Conservation (phyloP, 2,888 invertebrate species). For the Euplagia quadripunctaria region DNA sequence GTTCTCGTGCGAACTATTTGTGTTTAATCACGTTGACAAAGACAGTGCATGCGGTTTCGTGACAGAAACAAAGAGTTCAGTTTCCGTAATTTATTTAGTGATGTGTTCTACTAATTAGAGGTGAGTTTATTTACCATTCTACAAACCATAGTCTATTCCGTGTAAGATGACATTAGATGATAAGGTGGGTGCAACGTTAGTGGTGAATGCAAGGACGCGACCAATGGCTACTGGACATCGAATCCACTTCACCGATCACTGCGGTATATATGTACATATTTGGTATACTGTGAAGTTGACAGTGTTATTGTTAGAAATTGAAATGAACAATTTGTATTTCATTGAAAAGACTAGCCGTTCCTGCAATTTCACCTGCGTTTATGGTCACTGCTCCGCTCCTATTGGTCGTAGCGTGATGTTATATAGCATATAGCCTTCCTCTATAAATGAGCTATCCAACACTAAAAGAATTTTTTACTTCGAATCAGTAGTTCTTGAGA, state of each 20-base stretch:
- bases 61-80: constrained; percentile 52
- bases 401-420: too few relatives aligned
- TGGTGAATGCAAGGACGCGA: constrained; percentile 83
- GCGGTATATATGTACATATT: constrained; percentile 27
- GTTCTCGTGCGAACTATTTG: constrained; percentile 68
- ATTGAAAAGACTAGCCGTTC: too few relatives aligned
- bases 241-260: constrained; percentile 54
- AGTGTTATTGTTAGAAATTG: constrained; percentile 25
- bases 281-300: background rate
- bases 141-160: constrained; percentile 63
- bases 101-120: constrained; percentile 75
- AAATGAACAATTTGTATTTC: constrained; percentile 37
- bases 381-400: too few relatives aligned
- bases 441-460: too few relatives aligned
- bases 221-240: constrained; percentile 54
- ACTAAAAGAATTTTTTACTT: too few relatives aligned
- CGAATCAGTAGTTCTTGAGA: too few relatives aligned
- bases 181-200: constrained; percentile 71
- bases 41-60: constrained; percentile 57
- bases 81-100: constrained; percentile 59
- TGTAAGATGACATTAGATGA: constrained; percentile 80
- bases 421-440: too few relatives aligned
- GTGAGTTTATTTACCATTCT: constrained; percentile 83
- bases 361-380: too few relatives aligned
- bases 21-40: constrained; percentile 63